Percentiles rank a stretch among this genome's conserved stretches.
These are phyloP conservation scores for Emmelina monodactyla DNA, from an alignment of 2,888 invertebrate species.

Conservation along the genomic window DNA sequence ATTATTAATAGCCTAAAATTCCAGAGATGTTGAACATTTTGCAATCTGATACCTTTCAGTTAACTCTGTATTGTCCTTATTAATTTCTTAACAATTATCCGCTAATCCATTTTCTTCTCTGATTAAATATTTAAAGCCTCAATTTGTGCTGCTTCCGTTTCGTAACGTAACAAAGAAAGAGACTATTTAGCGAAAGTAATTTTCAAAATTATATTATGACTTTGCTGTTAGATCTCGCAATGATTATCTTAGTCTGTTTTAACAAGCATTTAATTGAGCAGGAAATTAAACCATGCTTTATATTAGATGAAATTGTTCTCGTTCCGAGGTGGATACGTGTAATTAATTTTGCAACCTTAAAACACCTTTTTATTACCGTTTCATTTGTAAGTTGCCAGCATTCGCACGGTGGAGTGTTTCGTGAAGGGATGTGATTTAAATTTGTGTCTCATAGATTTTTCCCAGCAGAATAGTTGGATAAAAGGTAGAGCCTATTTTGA, in stretches of 20 bases:
- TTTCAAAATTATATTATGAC: constrained; percentile 56
- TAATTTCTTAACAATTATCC: constrained; percentile 38
- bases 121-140: constrained; percentile 53
- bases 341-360: background rate
- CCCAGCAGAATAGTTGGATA: constrained; percentile 26
- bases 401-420: too few relatives aligned
- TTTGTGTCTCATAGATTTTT: constrained; percentile 8
- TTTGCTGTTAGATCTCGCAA: constrained; percentile 50
- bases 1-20: too few relatives aligned
- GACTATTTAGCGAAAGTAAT: constrained; percentile 50
- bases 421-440: too few relatives aligned
- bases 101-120: constrained; percentile 48
- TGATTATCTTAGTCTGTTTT: constrained; percentile 54
- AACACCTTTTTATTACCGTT: too few relatives aligned
- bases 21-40: too few relatives aligned
- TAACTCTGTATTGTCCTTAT: constrained; percentile 20
- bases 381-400: too few relatives aligned
- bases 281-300: constrained; percentile 40
- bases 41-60: background rate
- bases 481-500: constrained; percentile 53
- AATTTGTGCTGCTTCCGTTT: constrained; percentile 53
- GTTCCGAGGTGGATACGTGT: constrained; percentile 24
- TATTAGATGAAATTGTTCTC: constrained; percentile 28
- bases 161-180: constrained; percentile 40
- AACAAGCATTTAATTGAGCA: constrained; percentile 50